A percentile compares a stretch with the other conserved stretches of the same genome.
Evolutionary conservation across 1,140 invertebrate species (phyloP).

Genomic region (Vanessa atalanta): DNA sequence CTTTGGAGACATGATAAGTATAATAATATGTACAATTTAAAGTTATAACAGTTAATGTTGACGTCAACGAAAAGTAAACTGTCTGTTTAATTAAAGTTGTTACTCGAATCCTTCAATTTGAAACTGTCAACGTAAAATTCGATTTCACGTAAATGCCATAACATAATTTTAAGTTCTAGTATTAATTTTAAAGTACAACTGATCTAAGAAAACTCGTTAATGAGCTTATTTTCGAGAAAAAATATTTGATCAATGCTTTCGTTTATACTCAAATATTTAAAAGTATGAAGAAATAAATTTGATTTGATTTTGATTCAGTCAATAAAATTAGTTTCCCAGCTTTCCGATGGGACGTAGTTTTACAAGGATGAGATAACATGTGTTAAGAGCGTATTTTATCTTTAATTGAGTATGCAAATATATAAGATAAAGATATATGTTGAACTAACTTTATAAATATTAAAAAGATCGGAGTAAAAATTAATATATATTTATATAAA

Average conservation of each 20-base stretch:
- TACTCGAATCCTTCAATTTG: no score
- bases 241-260: no score
- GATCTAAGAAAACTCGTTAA: no score
- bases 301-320: conserved; percentile 16
- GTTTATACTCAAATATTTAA: background rate
- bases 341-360: conserved; percentile 5
- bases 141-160: no score
- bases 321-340: conserved; percentile 18
- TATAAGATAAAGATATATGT: conserved; percentile 9
- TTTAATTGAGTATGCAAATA: conserved; percentile 11
- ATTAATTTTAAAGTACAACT: no score
- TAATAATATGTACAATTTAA: no score
- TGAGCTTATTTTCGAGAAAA: no score
- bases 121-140: no score
- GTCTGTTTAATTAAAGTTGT: no score
- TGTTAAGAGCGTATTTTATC: conserved; percentile 1
- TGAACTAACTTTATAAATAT: background rate
- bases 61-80: no score
- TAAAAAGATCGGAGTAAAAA: conserved; percentile 5
- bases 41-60: no score
- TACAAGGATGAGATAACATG: conserved; percentile 13
- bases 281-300: background rate
- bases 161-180: no score
- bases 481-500: background rate
- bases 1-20: background rate